Base-by-base conservation (phyloP, 2,888 invertebrate genomes). In the Cremastinae sp. region DNA sequence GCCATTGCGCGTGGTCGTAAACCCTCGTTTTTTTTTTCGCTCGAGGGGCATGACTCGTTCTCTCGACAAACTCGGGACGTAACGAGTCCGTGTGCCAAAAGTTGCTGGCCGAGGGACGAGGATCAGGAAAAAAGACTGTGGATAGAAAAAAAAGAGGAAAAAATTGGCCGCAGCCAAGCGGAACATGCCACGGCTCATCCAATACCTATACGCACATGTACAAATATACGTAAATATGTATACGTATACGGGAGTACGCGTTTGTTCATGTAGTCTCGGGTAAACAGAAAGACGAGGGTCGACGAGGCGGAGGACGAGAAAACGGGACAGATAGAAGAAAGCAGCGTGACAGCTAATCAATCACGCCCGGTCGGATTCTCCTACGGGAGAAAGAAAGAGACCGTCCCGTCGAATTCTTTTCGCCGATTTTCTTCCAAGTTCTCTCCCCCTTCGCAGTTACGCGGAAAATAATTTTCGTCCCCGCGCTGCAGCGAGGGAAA, bases 381-480 rank as follows among this genome's bases (percentile, higher is more conserved):
- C 64, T 58, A 70, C 71, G 4, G 28, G 41, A 47, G 58, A 49
- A n/a, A n/a, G n/a, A n/a, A n/a, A n/a, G n/a, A n/a, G 61, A 64
- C 53, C 65, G 71, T 78, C 54, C 68, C 69, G 72, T 74, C 75
- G 72, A 75, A 78, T 78, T 76, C 75, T 78, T 78, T 75, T 62
- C 61, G 56, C 75, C 41, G 69, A 78, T 78, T 78, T 69, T 75
- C 59, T 41, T 61, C 51, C 12, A 71, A 74, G 77, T 72, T 61
- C 74, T 49, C 49, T 34, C 58, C 1, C 74, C 79, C 68, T 79
- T 78, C 78, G 68, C 74, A 45, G 58, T 16, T 51, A 68, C 36
- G n/a, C 36, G 64, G 54, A 74, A 70, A 73, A 74, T 80, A 64
- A 76, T 68, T 76, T 75, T 75, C 74, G 59, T 66, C 53, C n/a